Conservation (phyloP, 2,888 invertebrate genomes). For the Brachylomia viminalis region DNA sequence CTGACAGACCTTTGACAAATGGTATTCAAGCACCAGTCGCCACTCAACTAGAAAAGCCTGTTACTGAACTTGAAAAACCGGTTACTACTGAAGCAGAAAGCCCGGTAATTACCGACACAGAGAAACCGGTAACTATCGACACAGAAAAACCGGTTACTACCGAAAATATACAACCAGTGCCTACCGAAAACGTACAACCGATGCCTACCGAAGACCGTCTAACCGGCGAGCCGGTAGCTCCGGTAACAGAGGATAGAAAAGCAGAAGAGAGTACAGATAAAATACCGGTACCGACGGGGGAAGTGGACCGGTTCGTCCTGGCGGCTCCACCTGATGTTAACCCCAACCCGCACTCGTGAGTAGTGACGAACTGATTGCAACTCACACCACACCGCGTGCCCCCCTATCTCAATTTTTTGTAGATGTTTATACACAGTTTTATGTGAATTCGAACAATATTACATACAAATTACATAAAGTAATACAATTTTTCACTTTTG, state of each 20-base stretch:
- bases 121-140: slow-evolving; percentile 27
- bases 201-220: slow-evolving; percentile 46
- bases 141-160: slow-evolving; percentile 22
- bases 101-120: slow-evolving; percentile 5
- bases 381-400: slow-evolving; percentile 81
- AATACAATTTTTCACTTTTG: no score
- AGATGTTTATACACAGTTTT: slow-evolving; percentile 58
- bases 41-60: slow-evolving; percentile 25
- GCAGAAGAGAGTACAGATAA: slow-evolving; percentile 55
- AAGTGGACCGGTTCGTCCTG: slow-evolving; percentile 75
- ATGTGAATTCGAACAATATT: slow-evolving; percentile 71
- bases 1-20: slow-evolving; percentile 43
- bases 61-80: slow-evolving; percentile 36
- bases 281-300: slow-evolving; percentile 50
- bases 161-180: slow-evolving; percentile 29
- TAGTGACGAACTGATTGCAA: slow-evolving; percentile 75
- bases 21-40: slow-evolving; percentile 36
- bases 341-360: slow-evolving; percentile 90
- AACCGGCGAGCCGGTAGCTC: slow-evolving; percentile 65
- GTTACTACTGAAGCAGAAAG: slow-evolving; percentile 33
- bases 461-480: slow-evolving; percentile 3
- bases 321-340: slow-evolving; percentile 84
- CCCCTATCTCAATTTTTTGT: slow-evolving; percentile 62
- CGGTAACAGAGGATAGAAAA: slow-evolving; percentile 54
- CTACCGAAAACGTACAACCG: slow-evolving; percentile 37